Evolutionary conservation across 2,113 vertebrate species (phyloP), one percentile per base, ranked within the genome.

Genomic region (Perccottus glenii): DNA sequence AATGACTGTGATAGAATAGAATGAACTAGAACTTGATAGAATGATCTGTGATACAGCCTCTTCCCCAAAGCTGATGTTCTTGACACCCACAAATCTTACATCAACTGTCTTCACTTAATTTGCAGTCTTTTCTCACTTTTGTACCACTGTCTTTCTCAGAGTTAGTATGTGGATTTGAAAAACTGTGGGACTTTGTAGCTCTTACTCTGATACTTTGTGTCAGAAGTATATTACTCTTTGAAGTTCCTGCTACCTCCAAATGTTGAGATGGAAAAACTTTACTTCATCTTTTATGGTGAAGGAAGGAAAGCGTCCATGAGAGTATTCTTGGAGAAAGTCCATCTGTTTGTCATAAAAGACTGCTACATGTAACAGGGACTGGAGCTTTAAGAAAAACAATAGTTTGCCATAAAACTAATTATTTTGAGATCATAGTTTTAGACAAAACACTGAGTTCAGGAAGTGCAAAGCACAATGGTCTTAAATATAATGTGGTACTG

Each of bases 21-120:
- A n/a, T n/a, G n/a, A n/a, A n/a, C n/a, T n/a, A n/a, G n/a, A n/a
- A n/a, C n/a, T n/a, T n/a, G n/a, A n/a, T n/a, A n/a, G n/a, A n/a
- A n/a, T n/a, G n/a, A 16, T 68, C 67, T 65, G 7, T 64, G 60
- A 65, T 65, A 64, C 36, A 36, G 53, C 36, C 15, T 65, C 35
- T 15, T 49, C 65, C 50, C 27, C 43, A 27, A 45, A n/a, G 58
- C 35, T 15, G 53, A 64, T 58, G 58, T 36, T 11, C 16, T 60
- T 63, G 47, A 15, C 68, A 73, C 61, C 64, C 47, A 47, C 49
- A 61, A 52, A 47, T 38, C 61, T 52, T 56, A 66, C 33, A 44
- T 40, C 16, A 64, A 19, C 5, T 0, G 42, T 27, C 19, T 27
- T 27, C 19, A 27, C 19, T 45, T 48, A 66, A 70, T 68, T 47